These are phyloP conservation scores for Odocoileus virginianus DNA, from an alignment of 2,113 vertebrate genomes.

Conservation along the genomic window DNA sequence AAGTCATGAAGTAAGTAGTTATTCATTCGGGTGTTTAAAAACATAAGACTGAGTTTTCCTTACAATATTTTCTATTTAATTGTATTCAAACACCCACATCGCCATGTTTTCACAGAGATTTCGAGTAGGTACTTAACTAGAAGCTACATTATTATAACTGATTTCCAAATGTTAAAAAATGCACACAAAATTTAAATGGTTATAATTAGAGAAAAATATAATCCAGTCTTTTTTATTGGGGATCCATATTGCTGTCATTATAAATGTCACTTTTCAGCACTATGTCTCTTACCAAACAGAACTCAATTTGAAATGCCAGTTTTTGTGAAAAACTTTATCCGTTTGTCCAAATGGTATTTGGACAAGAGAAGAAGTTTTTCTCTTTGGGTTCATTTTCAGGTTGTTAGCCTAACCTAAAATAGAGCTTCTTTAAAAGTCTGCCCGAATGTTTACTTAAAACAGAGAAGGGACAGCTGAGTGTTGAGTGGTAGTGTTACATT, in stretches of 20 bases:
- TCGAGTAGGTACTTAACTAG: not conserved
- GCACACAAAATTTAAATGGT: not conserved
- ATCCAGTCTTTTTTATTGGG: conserved; percentile 66
- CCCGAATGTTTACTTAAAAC: conserved; percentile 67
- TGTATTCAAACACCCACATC: not conserved
- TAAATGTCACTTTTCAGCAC: conserved; percentile 74
- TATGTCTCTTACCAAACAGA: conserved; percentile 64
- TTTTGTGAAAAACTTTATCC: conserved; percentile 62
- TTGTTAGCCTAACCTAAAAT: conserved; percentile 77
- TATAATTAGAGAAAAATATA: conserved; percentile 60
- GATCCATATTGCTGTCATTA: conserved; percentile 75
- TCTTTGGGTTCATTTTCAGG: conserved; percentile 73
- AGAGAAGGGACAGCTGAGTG: conserved; percentile 74
- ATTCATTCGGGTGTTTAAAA: not conserved
- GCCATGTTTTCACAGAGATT: conserved; percentile 40
- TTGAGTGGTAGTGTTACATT: conserved; percentile 44
- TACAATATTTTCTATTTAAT: conserved; percentile 31
- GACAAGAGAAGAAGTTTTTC: conserved; percentile 67
- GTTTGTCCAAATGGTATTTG: conserved; percentile 73
- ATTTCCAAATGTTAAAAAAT: conserved; percentile 45
- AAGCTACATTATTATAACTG: conserved; percentile 41
- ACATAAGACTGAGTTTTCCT: not conserved
- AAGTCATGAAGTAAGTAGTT: not conserved
- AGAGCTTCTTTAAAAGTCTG: conserved; percentile 71
- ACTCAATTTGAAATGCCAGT: conserved; percentile 67